phyloP scores from a whole-genome alignment of 2,797 vertebrate species.

The Urocyon cinereoargenteus region DNA sequence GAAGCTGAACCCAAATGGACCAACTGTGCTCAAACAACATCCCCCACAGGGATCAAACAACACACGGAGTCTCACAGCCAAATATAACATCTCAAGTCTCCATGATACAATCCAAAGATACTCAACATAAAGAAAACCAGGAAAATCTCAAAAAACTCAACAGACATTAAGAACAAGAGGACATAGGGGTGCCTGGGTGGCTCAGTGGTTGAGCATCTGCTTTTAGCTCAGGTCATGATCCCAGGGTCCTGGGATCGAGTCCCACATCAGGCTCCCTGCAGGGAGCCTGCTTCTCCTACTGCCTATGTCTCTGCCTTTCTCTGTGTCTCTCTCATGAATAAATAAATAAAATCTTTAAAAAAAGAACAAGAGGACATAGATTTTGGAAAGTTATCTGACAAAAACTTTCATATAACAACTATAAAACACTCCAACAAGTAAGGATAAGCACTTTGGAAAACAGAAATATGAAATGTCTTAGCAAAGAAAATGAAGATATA shows the following conservation, averaged over 20 bases:
- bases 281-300: no score
- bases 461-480: background rate
- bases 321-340: no score
- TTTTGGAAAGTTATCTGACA: background rate
- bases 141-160: background rate
- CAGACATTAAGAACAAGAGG: background rate
- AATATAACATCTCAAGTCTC: background rate
- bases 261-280: no score
- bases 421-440: conserved; percentile 16
- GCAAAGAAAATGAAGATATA: background rate
- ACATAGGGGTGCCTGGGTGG: background rate
- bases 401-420: background rate
- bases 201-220: no score
- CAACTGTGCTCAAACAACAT: background rate
- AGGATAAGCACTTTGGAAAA: background rate
- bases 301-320: no score
- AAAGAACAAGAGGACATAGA: background rate
- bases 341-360: no score
- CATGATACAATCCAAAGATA: background rate
- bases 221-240: no score
- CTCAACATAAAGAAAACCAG: background rate
- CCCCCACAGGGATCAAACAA: background rate
- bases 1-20: background rate
- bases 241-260: no score
- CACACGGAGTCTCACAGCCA: background rate